A percentile compares a stretch with the other conserved stretches of the same genome.
These are phyloP conservation scores for Kradibia gibbosae DNA, from an alignment of 1,140 invertebrate genomes.

Conservation along the genomic window DNA sequence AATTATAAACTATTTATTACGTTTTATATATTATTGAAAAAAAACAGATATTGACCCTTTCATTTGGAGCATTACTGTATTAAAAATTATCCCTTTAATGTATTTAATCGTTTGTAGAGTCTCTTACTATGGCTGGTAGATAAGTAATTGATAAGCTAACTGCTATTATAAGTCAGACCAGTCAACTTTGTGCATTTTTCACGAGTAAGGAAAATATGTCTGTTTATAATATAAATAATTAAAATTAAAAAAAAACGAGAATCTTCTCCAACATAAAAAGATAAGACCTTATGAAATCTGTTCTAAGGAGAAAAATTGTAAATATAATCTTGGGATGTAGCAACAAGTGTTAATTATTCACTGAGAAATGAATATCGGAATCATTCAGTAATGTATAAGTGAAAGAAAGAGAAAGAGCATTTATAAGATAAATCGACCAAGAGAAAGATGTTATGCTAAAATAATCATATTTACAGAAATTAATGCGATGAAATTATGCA, in stretches of 20 bases:
- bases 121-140: neutral
- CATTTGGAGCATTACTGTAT: neutral
- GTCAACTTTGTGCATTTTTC: constrained; percentile 14
- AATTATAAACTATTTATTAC: neutral
- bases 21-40: neutral
- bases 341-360: neutral
- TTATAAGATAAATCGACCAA: too few relatives aligned
- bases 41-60: neutral
- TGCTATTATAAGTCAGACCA: neutral
- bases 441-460: too few relatives aligned
- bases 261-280: neutral
- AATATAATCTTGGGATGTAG: neutral
- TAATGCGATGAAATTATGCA: constrained; percentile 5
- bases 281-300: neutral
- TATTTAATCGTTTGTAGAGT: neutral
- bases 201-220: neutral
- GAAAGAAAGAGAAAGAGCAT: neutral
- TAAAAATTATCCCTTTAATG: constrained; percentile 3
- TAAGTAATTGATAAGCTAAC: constrained; percentile 40
- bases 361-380: neutral
- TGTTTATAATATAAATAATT: neutral
- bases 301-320: neutral
- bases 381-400: neutral
- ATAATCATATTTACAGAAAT: neutral
- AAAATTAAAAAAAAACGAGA: neutral